Percentiles rank a stretch among this genome's conserved stretches.
phyloP scores from a whole-genome alignment of 1,140 invertebrate genomes.

The Zaprionus kolodkinae region DNA sequence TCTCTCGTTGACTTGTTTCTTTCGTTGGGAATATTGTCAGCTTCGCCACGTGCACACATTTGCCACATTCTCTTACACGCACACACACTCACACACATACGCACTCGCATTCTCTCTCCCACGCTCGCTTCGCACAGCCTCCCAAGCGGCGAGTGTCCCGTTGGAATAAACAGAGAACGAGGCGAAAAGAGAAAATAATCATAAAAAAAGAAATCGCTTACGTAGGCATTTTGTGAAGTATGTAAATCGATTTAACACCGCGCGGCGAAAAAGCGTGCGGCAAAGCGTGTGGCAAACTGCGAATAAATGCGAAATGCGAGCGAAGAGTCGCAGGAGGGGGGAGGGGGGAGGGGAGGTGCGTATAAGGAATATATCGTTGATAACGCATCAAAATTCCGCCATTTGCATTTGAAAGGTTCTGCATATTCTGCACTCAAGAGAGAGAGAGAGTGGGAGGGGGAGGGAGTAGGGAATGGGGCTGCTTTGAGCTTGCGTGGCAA shows the following conservation, averaged over 20 bases:
- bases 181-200: slow-evolving; percentile 23
- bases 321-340: not conserved
- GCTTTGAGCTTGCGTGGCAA: slow-evolving; percentile 60
- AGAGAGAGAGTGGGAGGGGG: not conserved
- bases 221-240: slow-evolving; percentile 74
- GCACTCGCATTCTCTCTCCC: not conserved
- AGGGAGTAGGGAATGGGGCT: not conserved
- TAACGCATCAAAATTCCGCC: slow-evolving; percentile 57
- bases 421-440: slow-evolving; percentile 15
- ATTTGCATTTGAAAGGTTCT: slow-evolving; percentile 61
- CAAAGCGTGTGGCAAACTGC: slow-evolving; percentile 46
- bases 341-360: too few relatives aligned
- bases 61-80: slow-evolving; percentile 5
- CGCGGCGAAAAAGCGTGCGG: not conserved
- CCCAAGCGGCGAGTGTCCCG: slow-evolving; percentile 26
- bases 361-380: slow-evolving; percentile 56
- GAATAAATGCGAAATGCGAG: slow-evolving; percentile 49
- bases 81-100: not conserved
- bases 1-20: not conserved
- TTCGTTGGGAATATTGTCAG: slow-evolving; percentile 51
- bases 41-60: slow-evolving; percentile 43
- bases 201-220: slow-evolving; percentile 59
- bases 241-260: slow-evolving; percentile 72
- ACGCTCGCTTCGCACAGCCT: not conserved
- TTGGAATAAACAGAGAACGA: slow-evolving; percentile 37